These are phyloP conservation scores for Heterodera schachtii DNA, from an alignment of 1,140 invertebrate species.

Conservation along the genomic window DNA sequence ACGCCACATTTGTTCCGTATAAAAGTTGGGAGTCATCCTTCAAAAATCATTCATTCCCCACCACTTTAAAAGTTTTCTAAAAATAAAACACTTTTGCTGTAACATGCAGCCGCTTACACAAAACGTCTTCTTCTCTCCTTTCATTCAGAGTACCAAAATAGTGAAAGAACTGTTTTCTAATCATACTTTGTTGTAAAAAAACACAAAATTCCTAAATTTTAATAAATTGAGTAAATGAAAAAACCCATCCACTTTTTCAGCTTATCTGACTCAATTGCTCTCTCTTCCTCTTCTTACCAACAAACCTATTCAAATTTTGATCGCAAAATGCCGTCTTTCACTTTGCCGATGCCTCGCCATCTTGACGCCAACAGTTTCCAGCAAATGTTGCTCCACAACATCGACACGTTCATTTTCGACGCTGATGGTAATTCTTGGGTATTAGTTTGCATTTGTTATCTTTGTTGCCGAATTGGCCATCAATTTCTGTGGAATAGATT, in stretches of 20 bases:
- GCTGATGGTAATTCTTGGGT: constrained; percentile 54
- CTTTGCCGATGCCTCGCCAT: constrained; percentile 12
- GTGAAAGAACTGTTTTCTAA: too few species aligned
- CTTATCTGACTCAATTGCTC: background rate
- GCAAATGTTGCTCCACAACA: constrained; percentile 41
- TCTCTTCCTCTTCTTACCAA: background rate
- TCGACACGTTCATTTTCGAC: constrained; percentile 65
- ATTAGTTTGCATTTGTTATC: background rate
- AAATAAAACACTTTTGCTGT: background rate
- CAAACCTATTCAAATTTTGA: background rate
- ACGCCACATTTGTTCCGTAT: background rate
- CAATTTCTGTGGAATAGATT: too few species aligned
- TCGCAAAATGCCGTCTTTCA: background rate
- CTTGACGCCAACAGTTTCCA: constrained; percentile 44
- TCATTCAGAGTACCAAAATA: background rate
- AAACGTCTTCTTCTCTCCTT: background rate
- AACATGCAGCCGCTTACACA: too few species aligned
- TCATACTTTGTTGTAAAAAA: too few species aligned
- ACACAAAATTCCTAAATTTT: background rate
- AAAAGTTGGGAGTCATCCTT: background rate
- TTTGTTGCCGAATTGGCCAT: too few species aligned
- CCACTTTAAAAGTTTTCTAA: background rate
- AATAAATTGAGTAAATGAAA: background rate
- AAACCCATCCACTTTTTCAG: background rate
- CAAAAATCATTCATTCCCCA: background rate